Base-by-base conservation (phyloP, 2,797 vertebrate species). In the Molossus alvarezi region DNA sequence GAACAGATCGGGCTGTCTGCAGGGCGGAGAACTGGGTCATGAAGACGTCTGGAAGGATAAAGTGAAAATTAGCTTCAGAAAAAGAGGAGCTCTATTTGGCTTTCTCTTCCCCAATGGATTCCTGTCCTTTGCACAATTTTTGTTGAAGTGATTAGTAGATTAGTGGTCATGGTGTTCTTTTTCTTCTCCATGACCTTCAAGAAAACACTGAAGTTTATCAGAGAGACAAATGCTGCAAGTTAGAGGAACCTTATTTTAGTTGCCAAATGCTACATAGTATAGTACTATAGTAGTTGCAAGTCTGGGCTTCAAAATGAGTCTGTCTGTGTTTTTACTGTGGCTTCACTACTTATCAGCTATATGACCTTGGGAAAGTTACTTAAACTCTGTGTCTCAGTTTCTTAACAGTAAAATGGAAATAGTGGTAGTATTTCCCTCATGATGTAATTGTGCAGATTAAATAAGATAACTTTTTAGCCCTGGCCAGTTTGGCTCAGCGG, bases 11-110 rank as follows among this genome's bases (percentile, higher is more conserved):
- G 0, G 99, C 98, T 12, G 99, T 99, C 98, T 99, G 99, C 90
- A 99, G 99, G 60, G 99, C 99, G 13, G 99, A 99, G 98, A 99
- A 99, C 99, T 99, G 99, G 29, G 99, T 99, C 99, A 99, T 99
- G 99, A 99, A 99, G 97, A 99, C 99, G 10, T 99, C 99, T 99
- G 98, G 4, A 98, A 97, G 65, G 96, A 86, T n/a, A 93, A 45
- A 77, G 25, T 55, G 18, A 65, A 88, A 17, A 95, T 80, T n/a
- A 9, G 13, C 33, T 84, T 94, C 29, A 88, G 89, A 87, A 87
- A 53, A 93, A 2, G 5, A 41, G 29, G 27, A 64, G 51, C 73
- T 18, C n/a, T 0, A 60, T 11, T 23, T 64, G 93, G 62, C 29
- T 88, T 80, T 83, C 45, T 94, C 80, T 96, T 94, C 33, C 21